Evolutionary conservation across 2,113 vertebrate genomes (phyloP), one percentile per base, ranked within the genome.

Genomic region (Balaeniceps rex): DNA sequence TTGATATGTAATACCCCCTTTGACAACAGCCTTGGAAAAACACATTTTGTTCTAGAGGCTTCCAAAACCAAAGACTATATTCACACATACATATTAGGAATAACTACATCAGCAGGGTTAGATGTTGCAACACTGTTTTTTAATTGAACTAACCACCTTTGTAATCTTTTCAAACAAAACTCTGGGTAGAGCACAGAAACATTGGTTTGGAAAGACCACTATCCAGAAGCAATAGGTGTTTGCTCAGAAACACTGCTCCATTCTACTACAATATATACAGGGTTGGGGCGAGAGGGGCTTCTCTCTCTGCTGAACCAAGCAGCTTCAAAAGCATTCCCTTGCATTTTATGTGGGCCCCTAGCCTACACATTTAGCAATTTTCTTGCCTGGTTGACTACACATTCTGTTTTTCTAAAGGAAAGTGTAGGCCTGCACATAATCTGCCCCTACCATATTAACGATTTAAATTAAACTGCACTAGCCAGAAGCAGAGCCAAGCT

Each of bases 291-390:
- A 75, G 58, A 72, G 24, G 11, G 11, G 38, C 33, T 33, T 80
- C 74, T 79, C 34, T 52, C 78, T 79, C 74, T 78, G 76, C 40
- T 66, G 64, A 92, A 58, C 51, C 69, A 82, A 64, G 29, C 65
- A 89, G 69, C 74, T 79, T 70, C 87, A 91, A 94, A 87, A 96
- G 47, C 76, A 83, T 69, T 96, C 78, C 23, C 46, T 63, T 80
- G 71, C 63, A 79, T 79, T 87, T 79, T 76, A 44, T 82, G 84
- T 75, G 58, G 93, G 84, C 66, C 63, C 23, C 52, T 54, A 76
- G 55, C 88, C 93, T 80, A 91, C 63, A 60, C 29, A 70, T 70
- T 15, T 31, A 80, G 76, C 51, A 34, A 55, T 66, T 64, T 92
- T 55, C 72, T 83, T 90, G 70, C 65, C 84, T 69, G 26, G 36